Percentiles rank a stretch among this genome's conserved stretches.
These are phyloP conservation scores for Periphyllus acericola DNA, from an alignment of 2,888 invertebrate genomes.

Conservation along the genomic window DNA sequence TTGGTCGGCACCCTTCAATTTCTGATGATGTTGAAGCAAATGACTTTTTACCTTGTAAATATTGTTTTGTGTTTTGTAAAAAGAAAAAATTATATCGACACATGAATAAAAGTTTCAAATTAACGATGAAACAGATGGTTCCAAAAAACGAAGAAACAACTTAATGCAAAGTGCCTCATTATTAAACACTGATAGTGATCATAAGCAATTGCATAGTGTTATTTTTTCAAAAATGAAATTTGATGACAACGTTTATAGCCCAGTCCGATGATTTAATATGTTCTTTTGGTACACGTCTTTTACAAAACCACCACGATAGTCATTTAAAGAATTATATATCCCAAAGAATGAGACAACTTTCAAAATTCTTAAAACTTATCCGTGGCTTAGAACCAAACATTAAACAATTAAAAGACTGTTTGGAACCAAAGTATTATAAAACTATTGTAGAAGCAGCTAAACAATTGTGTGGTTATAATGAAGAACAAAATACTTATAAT, in stretches of 20 bases:
- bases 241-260: not conserved
- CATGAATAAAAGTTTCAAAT: not conserved
- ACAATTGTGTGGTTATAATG: not conserved
- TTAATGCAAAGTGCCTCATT: not conserved
- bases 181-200: not conserved
- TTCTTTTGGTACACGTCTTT: not conserved
- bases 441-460: not conserved
- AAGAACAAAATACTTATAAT: not conserved
- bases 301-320: not conserved
- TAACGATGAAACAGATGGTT: not conserved
- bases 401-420: not conserved
- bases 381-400: not conserved
- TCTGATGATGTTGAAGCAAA: not conserved
- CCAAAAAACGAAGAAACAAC: no score
- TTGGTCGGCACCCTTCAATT: not conserved
- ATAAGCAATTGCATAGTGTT: not conserved
- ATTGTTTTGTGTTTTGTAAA: conserved; percentile 4
- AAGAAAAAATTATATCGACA: not conserved
- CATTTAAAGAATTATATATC: not conserved
- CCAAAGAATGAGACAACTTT: not conserved
- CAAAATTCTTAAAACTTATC: not conserved
- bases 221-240: not conserved
- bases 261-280: not conserved
- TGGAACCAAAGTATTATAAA: not conserved
- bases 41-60: not conserved